Evolutionary conservation across 2,797 vertebrate genomes (phyloP).

Genomic region (Typhlichthys eigenmanni): DNA sequence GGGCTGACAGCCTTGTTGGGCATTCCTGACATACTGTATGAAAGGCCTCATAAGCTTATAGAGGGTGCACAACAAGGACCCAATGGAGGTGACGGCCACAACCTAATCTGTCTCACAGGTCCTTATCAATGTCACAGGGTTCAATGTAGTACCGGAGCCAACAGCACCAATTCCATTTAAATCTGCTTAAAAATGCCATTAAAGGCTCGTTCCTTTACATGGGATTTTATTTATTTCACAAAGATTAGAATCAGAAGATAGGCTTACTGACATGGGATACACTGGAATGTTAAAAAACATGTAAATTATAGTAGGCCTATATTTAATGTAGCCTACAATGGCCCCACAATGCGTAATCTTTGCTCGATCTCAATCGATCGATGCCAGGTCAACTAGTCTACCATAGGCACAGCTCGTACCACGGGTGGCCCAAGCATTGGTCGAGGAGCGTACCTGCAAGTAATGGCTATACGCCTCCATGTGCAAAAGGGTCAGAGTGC

Average conservation of each 20-base stretch:
- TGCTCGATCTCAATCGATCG: too few species aligned
- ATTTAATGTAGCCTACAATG: too few species aligned
- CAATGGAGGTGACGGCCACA: constrained; percentile 42
- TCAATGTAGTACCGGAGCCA: neutral
- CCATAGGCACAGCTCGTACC: constrained; percentile 23
- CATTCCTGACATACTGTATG: constrained; percentile 57
- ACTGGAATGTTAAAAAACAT: too few species aligned
- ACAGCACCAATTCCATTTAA: neutral
- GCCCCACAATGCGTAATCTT: too few species aligned
- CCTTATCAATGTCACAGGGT: constrained; percentile 73
- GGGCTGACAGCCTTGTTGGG: constrained; percentile 6
- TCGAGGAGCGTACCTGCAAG: constrained; percentile 34
- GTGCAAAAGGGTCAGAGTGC: constrained; percentile 43
- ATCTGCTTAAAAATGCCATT: neutral
- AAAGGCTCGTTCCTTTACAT: neutral
- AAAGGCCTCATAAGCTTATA: constrained; percentile 69
- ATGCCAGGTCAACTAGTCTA: too few species aligned
- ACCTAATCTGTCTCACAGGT: constrained; percentile 69
- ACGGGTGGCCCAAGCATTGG: constrained; percentile 21
- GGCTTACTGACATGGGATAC: too few species aligned
- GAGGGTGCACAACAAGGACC: constrained; percentile 43
- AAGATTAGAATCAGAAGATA: too few species aligned
- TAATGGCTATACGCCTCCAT: constrained; percentile 42
- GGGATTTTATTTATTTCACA: neutral
- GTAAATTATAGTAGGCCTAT: too few species aligned